Base-by-base conservation (phyloP, 1,140 invertebrate species). In the Campoletis sonorensis region DNA sequence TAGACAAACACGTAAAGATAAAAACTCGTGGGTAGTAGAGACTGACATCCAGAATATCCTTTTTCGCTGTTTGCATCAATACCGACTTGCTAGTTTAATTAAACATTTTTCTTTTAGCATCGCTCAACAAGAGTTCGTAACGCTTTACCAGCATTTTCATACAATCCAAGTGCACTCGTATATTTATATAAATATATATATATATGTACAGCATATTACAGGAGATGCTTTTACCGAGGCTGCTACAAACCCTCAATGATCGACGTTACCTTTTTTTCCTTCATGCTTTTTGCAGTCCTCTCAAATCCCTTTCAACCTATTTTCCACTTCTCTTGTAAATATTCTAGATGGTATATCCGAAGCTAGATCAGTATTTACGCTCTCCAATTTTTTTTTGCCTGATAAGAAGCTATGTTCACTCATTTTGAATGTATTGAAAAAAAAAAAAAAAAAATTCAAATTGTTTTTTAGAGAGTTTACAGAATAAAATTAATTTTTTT, bases 21-120 rank as follows among this genome's bases (percentile, higher is more conserved):
- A 58, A 54, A 45, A 45, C 40, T 8, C 40, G 7, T 8, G 5
- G 1, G 40, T 10, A 45, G 40, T 11, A 10, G 13, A 11, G 11
- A 2, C 2, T 33, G 30, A 58, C n/a, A 58, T 58, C 54, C 54
- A 23, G 3, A 23, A 58, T 11, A 23, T 58, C 21, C 21, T 58
- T 58, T 8, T 58, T 58, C 2, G 15, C 18, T 4, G 18, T 7
- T 8, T 1, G 54, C 54, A 58, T 58, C 54, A 23, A 58, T 58
- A 58, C 54, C 21, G 15, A 18, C 5, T 21, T n/a, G 18, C 18
- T n/a, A 58, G 0, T n/a, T 58, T 58, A 58, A 58, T 58, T n/a
- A 58, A 58, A 58, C 54, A 58, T 58, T 58, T 58, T 58, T 58
- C 54, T 21, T n/a, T 58, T 1, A 58, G 40, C 18, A 58, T 58